Conservation (phyloP, 2,113 vertebrate species). For the Strix uralensis region DNA sequence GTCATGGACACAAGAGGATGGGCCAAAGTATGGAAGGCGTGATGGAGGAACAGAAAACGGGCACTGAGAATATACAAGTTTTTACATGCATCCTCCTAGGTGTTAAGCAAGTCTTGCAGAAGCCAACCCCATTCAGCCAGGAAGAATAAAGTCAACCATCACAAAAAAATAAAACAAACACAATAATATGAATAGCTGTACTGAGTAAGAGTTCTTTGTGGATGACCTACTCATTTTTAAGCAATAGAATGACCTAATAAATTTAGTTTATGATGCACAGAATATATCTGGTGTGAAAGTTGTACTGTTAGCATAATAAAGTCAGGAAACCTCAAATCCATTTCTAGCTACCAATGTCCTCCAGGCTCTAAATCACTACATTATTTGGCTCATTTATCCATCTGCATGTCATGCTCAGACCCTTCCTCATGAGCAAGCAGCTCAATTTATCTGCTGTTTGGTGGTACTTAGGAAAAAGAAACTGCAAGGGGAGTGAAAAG, state of each 20-base stretch:
- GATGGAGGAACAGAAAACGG: neutral
- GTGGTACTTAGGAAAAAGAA: neutral
- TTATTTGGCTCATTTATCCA: neutral
- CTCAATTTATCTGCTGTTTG: neutral
- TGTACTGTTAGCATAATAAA: neutral
- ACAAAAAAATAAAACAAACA: neutral
- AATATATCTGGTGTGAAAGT: neutral
- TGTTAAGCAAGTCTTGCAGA: neutral
- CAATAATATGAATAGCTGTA: neutral
- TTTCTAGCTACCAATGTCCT: neutral
- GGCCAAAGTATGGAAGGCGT: neutral
- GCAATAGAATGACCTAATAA: neutral
- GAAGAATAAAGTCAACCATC: neutral
- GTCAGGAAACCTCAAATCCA: neutral
- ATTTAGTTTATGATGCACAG: neutral
- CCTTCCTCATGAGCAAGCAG: neutral
- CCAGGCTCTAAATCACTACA: neutral
- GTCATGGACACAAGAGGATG: neutral
- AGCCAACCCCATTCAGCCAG: neutral
- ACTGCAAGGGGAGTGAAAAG: neutral
- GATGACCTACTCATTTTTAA: neutral
- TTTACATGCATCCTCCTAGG: neutral
- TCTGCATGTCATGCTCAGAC: neutral
- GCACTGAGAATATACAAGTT: neutral
- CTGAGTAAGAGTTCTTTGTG: neutral